Evolutionary conservation across 2,888 invertebrate species (phyloP).

Genomic region (Steromphala cineraria): DNA sequence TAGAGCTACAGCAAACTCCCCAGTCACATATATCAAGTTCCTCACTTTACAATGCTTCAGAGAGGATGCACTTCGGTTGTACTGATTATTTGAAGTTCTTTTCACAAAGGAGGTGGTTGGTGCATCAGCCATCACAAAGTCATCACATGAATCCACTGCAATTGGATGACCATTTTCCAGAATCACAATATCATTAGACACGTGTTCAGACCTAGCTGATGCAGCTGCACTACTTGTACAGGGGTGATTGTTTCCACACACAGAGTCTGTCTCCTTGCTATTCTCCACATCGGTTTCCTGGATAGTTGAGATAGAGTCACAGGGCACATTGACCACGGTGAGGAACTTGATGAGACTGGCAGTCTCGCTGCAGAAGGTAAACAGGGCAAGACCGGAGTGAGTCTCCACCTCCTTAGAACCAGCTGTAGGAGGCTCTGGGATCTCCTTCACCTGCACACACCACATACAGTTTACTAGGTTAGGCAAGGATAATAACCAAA

Average conservation of each 20-base stretch:
- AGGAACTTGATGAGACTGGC: conserved; percentile 62
- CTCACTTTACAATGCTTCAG: background rate
- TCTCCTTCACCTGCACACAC: background rate
- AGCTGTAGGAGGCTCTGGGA: background rate
- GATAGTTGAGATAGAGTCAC: background rate
- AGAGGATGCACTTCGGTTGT: background rate
- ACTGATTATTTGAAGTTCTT: background rate
- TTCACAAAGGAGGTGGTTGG: background rate
- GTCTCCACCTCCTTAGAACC: background rate
- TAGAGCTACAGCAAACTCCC: conserved; percentile 62
- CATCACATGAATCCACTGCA: background rate
- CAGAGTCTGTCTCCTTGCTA: background rate
- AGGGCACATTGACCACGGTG: conserved; percentile 47
- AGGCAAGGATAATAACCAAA: too few species aligned
- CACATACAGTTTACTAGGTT: too few species aligned
- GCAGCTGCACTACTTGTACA: background rate
- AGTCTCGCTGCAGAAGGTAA: conserved; percentile 62
- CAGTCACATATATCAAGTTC: conserved; percentile 58
- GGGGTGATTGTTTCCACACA: background rate
- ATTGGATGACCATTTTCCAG: background rate
- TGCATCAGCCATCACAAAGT: conserved; percentile 16
- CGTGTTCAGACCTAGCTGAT: background rate
- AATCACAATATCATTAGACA: background rate
- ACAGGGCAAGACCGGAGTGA: conserved; percentile 45
- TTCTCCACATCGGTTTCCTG: background rate